Base-by-base conservation (phyloP, 2,888 invertebrate species). In the Tinea semifulvella region DNA sequence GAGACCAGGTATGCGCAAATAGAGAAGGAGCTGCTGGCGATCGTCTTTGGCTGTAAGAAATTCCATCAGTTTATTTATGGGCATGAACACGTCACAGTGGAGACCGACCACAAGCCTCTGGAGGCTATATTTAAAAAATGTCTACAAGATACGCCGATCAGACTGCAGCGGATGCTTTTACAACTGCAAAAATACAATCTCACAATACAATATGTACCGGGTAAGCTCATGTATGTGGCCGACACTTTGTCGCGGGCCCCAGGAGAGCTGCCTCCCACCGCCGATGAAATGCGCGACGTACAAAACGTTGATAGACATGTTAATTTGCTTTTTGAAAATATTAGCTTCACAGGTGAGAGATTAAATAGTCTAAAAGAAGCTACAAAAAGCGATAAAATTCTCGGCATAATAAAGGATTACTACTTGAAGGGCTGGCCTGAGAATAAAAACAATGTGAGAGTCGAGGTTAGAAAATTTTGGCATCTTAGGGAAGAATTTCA, bases 61-160 rank as follows among this genome's bases (percentile, higher is more conserved):
- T 53, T 52, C 19, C 51, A 53, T 28, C 53, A 53, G 20, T 53
- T 47, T 11, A 44, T 52, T 17, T 53, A 51, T 42, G 53, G 52
- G n/a, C 52, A 49, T 20, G 11, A 52, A 25, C 44, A 46, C 11
- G 42, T 58, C 3, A 48, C 35, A n/a, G 54, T 63, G 2, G 47
- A 57, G 36, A 54, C 50, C 18, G 61, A 65, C 47, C 60, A 65
- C 42, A 59, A 60, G 44, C 61, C 58, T 0, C 46, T 63, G 10
- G 57, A 53, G 35, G 8, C 53, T n/a, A 52, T 62, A 40, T 56
- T 60, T 46, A 52, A 53, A 47, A 57, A 56, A 48, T 43, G 51
- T 42, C 47, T 58, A 7, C 45, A 47, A 28, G 44, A 49, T 22
- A 47, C 51, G 14, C 53, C 57, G 8, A 46, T 52, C 4, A 42